Base-by-base conservation (phyloP, 2,888 invertebrate genomes). In the Lasioglossum zephyrum region DNA sequence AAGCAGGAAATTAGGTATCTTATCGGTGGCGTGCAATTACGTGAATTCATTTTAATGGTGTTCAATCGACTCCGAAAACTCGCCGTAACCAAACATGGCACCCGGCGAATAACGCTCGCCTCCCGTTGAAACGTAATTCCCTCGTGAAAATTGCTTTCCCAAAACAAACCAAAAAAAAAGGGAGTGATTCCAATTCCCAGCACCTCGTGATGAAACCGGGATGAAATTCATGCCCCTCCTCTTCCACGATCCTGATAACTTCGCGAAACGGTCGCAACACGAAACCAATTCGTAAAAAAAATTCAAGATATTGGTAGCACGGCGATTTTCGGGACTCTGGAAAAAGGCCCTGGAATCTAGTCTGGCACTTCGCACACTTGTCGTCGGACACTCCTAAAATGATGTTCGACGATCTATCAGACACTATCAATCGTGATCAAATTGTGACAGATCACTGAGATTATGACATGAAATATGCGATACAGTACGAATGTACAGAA, bases 1-100 rank as follows among this genome's bases (percentile, higher is more conserved):
- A 60, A 76, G 39, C 81, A 82, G 76, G 78, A 85, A 82, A 81
- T 85, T 73, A 85, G 78, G 69, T 82, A 79, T 86, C 86, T 86
- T 86, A 85, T 85, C 85, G 9, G 18, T 9, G 31, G 6, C 39
- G 44, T 36, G 66, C 79, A 86, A 85, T 86, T 86, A 86, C 44
- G 73, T 36, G 86, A 85, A 79, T 86, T 81, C 60, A 11, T 86
- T 73, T 86, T 85, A 81, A 86, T 77, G 74, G 63, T 31, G 72
- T 83, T 85, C 84, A 31, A 85, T 79, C 85, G 84, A 53, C 31
- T 66, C 39, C 78, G 72, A 76, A 66, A 76, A 84, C 79, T 73
- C 47, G 47, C 22, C 72, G n/a, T 74, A 11, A 22, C 70, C 74
- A 72, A 79, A 83, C 63, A 39, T 18, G 85, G 74, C 77, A 75